phyloP scores from a whole-genome alignment of 2,113 vertebrate genomes.

The Megalops atlanticus region DNA sequence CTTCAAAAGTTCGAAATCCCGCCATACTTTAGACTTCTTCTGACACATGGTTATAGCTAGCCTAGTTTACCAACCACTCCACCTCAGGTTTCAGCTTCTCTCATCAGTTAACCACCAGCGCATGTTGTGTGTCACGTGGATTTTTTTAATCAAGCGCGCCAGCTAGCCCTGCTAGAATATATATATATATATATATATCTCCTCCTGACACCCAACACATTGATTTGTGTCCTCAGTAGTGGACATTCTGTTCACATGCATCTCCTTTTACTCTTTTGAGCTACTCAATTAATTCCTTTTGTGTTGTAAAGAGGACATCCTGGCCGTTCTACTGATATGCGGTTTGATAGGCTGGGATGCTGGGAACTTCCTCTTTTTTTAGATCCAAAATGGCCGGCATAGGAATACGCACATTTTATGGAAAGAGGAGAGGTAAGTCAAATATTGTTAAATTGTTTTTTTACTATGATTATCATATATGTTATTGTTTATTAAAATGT shows the following conservation, averaged over 20 bases:
- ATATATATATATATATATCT: no score
- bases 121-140: no score
- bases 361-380: slow-evolving; percentile 7
- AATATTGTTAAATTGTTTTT: slow-evolving; percentile 29
- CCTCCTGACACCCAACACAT: no score
- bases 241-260: not conserved
- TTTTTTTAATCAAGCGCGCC: no score
- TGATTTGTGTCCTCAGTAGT: no score
- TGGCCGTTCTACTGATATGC: not conserved
- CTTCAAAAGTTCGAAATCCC: no score
- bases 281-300: not conserved
- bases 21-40: no score
- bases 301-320: not conserved
- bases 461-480: not conserved
- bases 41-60: no score
- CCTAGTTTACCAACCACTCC: no score
- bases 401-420: slow-evolving; percentile 26
- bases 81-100: no score
- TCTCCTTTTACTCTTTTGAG: not conserved
- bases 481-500: slow-evolving; percentile 4
- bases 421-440: slow-evolving; percentile 29
- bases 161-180: no score
- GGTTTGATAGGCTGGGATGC: slow-evolving; percentile 3
- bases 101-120: no score
- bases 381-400: not conserved